Evolutionary conservation across 2,113 vertebrate species (phyloP).

Genomic region (Zootoca vivipara): DNA sequence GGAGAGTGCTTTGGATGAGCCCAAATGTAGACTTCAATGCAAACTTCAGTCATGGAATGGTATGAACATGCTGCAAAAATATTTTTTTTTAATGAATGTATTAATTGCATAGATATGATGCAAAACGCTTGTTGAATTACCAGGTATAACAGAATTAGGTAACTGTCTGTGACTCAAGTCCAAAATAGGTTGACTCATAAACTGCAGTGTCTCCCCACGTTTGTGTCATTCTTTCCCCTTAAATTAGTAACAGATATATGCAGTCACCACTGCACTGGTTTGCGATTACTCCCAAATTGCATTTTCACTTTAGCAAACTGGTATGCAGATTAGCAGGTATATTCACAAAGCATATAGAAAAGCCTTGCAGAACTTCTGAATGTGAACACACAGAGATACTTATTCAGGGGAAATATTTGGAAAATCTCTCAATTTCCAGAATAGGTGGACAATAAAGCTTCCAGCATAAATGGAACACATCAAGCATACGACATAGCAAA

Average conservation of each 20-base stretch:
- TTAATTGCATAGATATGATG: slow-evolving; percentile 25
- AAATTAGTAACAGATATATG: slow-evolving; percentile 30
- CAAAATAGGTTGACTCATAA: slow-evolving; percentile 39
- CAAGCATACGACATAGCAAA: neutral
- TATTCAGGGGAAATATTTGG: neutral
- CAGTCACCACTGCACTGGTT: neutral
- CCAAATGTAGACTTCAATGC: neutral
- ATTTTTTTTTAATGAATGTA: slow-evolving; percentile 19
- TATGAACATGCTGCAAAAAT: slow-evolving; percentile 16
- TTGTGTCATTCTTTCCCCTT: slow-evolving; percentile 3
- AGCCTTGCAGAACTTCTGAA: neutral
- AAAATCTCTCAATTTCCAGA: neutral
- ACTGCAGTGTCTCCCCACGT: neutral
- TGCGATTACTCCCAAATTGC: slow-evolving; percentile 8
- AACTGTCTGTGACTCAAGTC: slow-evolving; percentile 41
- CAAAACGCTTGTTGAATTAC: slow-evolving; percentile 18
- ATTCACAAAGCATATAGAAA: neutral
- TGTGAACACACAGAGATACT: neutral
- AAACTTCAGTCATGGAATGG: neutral
- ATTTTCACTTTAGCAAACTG: neutral
- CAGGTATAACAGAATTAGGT: slow-evolving; percentile 18
- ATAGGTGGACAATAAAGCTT: neutral
- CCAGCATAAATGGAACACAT: neutral
- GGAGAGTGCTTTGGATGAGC: neutral
- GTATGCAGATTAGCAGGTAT: neutral